phyloP scores from a whole-genome alignment of 2,113 vertebrate species.

The Miniopterus natalensis region DNA sequence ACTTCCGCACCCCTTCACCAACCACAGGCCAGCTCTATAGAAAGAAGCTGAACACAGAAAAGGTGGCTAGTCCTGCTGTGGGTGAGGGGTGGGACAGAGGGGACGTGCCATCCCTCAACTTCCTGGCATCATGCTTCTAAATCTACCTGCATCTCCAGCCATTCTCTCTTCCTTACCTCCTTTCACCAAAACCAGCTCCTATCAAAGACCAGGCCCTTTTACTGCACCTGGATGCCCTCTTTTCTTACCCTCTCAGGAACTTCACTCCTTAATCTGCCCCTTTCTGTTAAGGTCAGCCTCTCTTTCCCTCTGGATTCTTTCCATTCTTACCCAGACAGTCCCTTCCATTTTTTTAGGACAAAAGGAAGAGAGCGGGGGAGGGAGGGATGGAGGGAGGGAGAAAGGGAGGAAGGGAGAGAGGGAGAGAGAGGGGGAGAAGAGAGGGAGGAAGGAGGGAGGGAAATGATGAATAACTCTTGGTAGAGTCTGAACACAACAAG shows the following conservation, averaged over 20 bases:
- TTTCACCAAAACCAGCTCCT: conserved; percentile 49
- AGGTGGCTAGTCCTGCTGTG: background rate
- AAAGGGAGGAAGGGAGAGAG: background rate
- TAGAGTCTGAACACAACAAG: conserved; percentile 53
- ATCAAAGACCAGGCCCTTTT: background rate
- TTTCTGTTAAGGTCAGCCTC: conserved; percentile 5
- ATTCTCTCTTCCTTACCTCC: conserved; percentile 31
- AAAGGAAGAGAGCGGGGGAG: background rate
- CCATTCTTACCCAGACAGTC: conserved; percentile 53
- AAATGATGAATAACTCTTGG: conserved; percentile 23
- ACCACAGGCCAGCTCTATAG: background rate
- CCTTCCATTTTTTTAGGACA: conserved; percentile 37
- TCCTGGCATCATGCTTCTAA: background rate
- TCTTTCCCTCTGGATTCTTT: conserved; percentile 26
- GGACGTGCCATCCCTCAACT: background rate
- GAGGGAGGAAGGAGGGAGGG: too few species aligned
- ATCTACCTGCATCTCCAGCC: background rate
- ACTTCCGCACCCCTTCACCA: background rate
- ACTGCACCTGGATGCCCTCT: background rate
- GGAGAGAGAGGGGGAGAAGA: background rate
- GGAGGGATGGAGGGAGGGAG: background rate
- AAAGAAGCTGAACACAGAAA: conserved; percentile 24
- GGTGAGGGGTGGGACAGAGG: background rate
- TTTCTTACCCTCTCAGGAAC: background rate
- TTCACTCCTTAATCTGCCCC: background rate